phyloP scores from a whole-genome alignment of 92 coral and sea anemone genomes.

The Zoanthus sansibaricus region DNA sequence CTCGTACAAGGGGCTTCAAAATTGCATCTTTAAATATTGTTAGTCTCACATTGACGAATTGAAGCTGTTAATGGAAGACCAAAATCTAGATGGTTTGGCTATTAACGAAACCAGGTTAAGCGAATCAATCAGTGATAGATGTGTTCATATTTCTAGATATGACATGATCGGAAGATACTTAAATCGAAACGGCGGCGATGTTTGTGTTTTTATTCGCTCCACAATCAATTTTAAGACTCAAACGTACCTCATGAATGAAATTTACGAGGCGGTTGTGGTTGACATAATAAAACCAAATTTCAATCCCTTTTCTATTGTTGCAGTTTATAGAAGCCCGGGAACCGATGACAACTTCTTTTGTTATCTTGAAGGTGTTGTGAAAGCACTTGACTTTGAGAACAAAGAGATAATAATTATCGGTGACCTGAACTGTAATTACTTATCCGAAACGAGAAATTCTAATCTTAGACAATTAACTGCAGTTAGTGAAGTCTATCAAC shows the following conservation, averaged over 20 bases:
- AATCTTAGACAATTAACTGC: too few relatives aligned
- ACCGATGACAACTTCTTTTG: too few relatives aligned
- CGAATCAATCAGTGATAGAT: conserved; percentile 9
- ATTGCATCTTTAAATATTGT: conserved; percentile 16
- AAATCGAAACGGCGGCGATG: conserved; percentile 9
- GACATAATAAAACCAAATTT: not conserved
- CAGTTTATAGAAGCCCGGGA: too few relatives aligned
- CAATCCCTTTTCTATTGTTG: too few relatives aligned
- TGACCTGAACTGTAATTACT: too few relatives aligned
- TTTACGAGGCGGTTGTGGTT: conserved; percentile 7
- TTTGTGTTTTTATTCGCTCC: too few relatives aligned
- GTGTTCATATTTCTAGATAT: conserved; percentile 18
- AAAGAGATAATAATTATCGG: too few relatives aligned
- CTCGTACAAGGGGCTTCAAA: conserved; percentile 25
- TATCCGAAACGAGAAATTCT: too few relatives aligned
- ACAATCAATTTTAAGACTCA: conserved; percentile 9
- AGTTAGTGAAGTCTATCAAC: too few relatives aligned
- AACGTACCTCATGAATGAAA: not conserved
- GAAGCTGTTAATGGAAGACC: conserved; percentile 6
- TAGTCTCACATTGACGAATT: conserved; percentile 34
- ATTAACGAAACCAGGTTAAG: conserved; percentile 9
- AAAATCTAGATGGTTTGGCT: too few relatives aligned
- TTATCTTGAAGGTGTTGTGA: too few relatives aligned
- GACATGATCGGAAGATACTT: not conserved
- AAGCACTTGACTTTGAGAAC: too few relatives aligned